A percentile compares a stretch with the other conserved stretches of the same genome.
phyloP scores from a whole-genome alignment of 2,888 invertebrate species.

The Tanypteryx hageni region DNA sequence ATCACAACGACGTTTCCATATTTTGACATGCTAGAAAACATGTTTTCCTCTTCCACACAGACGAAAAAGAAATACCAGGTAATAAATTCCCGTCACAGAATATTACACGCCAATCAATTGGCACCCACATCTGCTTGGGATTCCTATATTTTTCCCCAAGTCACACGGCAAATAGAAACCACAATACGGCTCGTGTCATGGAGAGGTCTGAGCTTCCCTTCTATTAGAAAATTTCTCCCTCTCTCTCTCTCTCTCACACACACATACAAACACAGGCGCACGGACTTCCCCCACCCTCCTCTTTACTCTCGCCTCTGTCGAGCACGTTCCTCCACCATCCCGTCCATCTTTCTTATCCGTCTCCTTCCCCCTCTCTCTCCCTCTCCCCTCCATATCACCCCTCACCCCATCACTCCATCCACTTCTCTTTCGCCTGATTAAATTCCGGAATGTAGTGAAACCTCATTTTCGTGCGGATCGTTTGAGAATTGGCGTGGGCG shows the following conservation, averaged over 20 bases:
- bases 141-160: neutral
- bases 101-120: neutral
- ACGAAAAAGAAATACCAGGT: no score
- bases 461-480: neutral
- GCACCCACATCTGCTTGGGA: neutral
- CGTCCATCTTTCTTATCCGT: no score
- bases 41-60: no score
- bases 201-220: neutral
- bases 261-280: neutral
- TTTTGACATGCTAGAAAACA: no score
- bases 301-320: no score
- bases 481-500: constrained; percentile 32
- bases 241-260: neutral
- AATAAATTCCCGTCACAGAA: no score
- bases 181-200: neutral
- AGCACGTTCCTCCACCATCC: no score
- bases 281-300: no score
- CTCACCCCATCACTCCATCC: neutral
- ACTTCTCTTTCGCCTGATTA: constrained; percentile 28
- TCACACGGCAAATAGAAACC: neutral
- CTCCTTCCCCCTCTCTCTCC: neutral
- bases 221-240: neutral
- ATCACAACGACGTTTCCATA: no score
- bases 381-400: neutral
- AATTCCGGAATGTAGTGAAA: constrained; percentile 19